A percentile compares a stretch with the other conserved stretches of the same genome.
Evolutionary conservation across 2,113 vertebrate species (phyloP).

Genomic region (Menura novaehollandiae): DNA sequence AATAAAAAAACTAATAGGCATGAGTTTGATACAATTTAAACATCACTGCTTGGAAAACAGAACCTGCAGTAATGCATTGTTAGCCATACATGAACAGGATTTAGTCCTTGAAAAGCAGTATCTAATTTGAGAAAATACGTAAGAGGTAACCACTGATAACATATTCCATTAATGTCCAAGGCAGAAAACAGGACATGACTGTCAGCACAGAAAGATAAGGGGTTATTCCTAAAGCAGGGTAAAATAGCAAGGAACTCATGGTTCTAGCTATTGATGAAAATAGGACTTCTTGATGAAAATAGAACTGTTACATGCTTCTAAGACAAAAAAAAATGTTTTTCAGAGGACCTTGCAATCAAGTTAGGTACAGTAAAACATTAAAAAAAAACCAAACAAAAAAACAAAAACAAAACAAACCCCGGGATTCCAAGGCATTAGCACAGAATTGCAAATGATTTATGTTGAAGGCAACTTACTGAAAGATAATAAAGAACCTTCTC

Average conservation of each 20-base stretch:
- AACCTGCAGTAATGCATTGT: not conserved
- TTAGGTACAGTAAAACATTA: not conserved
- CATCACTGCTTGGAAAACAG: not conserved
- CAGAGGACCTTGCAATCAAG: not conserved
- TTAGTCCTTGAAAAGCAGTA: not conserved
- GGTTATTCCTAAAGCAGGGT: not conserved
- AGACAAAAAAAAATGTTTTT: not conserved
- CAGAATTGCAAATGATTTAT: not conserved
- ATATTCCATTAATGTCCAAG: not conserved
- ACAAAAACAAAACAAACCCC: not conserved
- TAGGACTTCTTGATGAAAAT: not conserved
- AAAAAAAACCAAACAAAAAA: not conserved
- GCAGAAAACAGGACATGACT: not conserved
- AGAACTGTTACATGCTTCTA: not conserved
- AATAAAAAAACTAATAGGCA: not conserved
- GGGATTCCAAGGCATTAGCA: not conserved
- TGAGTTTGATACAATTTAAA: not conserved
- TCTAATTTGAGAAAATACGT: not conserved
- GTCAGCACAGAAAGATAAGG: not conserved
- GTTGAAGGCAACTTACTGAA: not conserved
- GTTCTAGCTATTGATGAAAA: not conserved
- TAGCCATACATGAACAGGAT: not conserved
- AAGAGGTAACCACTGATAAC: not conserved
- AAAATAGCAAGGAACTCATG: not conserved
- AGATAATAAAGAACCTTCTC: not conserved